Conservation (phyloP, 1,140 invertebrate species). For the Papilio dardanus region DNA sequence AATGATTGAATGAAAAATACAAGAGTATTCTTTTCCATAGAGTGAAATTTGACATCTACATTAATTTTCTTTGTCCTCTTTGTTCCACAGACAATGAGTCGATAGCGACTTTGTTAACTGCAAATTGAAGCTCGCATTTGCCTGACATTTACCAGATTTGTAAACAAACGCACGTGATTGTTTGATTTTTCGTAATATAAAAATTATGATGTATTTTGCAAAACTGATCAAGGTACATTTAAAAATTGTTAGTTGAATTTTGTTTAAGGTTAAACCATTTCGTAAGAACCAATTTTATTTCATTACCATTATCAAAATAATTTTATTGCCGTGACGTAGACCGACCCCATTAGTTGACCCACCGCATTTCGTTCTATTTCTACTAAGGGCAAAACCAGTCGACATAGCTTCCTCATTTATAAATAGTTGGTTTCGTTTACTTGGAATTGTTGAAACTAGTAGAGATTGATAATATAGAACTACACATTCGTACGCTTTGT, state of each 20-base stretch:
- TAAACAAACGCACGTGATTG: too few relatives aligned
- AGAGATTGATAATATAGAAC: not conserved
- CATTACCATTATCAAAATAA: slow-evolving; percentile 33
- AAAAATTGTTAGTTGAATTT: not conserved
- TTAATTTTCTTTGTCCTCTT: too few relatives aligned
- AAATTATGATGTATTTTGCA: not conserved
- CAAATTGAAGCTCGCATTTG: too few relatives aligned
- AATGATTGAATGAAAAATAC: too few relatives aligned
- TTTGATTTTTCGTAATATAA: not conserved
- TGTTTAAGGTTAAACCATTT: not conserved
- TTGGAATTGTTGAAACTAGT: not conserved
- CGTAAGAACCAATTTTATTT: slow-evolving; percentile 16
- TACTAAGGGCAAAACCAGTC: slow-evolving; percentile 27
- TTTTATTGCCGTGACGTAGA: slow-evolving; percentile 24
- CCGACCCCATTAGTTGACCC: slow-evolving; percentile 27
- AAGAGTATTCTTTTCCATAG: too few relatives aligned
- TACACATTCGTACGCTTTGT: not conserved
- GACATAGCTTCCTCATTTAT: slow-evolving; percentile 22
- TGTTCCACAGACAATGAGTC: too few relatives aligned
- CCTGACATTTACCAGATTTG: too few relatives aligned
- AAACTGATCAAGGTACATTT: too few relatives aligned
- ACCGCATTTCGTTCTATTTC: slow-evolving; percentile 26
- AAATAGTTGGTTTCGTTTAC: slow-evolving; percentile 2
- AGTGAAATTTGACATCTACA: too few relatives aligned
- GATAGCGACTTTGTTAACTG: too few relatives aligned